Evolutionary conservation across 2,113 vertebrate species (phyloP).

Genomic region (Kobus ellipsiprymnus): DNA sequence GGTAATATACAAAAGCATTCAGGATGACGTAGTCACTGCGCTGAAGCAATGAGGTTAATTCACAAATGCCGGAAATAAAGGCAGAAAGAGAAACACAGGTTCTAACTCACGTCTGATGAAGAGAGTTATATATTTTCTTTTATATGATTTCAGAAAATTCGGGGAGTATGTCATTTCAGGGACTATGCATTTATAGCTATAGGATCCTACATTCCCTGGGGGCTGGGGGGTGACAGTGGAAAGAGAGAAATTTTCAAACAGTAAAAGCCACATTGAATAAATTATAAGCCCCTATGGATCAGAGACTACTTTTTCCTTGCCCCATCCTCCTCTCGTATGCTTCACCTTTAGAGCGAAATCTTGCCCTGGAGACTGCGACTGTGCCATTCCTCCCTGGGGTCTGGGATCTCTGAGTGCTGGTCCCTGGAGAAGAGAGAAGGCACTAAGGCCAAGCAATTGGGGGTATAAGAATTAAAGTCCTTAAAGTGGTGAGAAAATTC

Average conservation of each 20-base stretch:
- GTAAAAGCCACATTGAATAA: not conserved
- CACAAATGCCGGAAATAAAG: not conserved
- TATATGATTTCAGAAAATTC: not conserved
- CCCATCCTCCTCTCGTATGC: too few species aligned
- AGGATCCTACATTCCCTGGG: not conserved
- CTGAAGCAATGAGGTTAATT: not conserved
- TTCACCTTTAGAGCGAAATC: not conserved
- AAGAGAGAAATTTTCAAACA: not conserved
- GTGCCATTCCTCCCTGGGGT: not conserved
- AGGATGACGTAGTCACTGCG: not conserved
- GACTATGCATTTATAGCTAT: not conserved
- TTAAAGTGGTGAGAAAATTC: not conserved
- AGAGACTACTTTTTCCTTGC: not conserved
- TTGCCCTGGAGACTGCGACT: not conserved
- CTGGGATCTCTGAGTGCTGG: not conserved
- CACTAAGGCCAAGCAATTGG: not conserved
- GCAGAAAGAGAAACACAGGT: not conserved
- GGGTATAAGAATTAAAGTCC: not conserved
- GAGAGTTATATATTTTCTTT: not conserved
- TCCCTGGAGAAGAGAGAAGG: not conserved
- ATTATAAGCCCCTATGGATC: not conserved
- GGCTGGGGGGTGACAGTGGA: accelerated
- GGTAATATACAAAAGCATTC: too few species aligned
- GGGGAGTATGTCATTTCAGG: not conserved
- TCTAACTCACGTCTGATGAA: not conserved